Conservation (phyloP, 2,797 vertebrate genomes). For the Peromyscus eremicus region DNA sequence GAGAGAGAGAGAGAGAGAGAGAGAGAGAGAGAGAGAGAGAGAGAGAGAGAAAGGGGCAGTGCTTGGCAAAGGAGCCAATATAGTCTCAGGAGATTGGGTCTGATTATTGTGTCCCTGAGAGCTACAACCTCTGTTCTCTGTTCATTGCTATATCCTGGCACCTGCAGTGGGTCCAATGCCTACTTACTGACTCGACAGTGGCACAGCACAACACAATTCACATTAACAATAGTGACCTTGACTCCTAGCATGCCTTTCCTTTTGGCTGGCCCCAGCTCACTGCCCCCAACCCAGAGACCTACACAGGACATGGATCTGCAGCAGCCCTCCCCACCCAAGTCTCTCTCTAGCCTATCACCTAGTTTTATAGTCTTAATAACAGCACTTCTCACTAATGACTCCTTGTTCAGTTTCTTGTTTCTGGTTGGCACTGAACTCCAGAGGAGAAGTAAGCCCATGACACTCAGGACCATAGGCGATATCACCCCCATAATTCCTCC, state of each 20-base stretch:
- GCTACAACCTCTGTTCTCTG: background rate
- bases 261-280: background rate
- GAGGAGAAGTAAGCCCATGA: background rate
- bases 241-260: background rate
- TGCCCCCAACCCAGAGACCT: background rate
- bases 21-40: too few species aligned
- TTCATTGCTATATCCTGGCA: background rate
- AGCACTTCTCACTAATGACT: background rate
- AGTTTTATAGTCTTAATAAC: slow-evolving; percentile 44
- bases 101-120: background rate
- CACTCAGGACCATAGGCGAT: background rate
- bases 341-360: background rate
- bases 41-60: too few species aligned
- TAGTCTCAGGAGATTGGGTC: background rate
- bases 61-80: background rate
- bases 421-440: background rate
- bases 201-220: background rate
- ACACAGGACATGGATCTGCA: background rate
- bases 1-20: too few species aligned
- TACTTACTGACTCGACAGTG: background rate
- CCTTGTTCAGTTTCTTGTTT: background rate
- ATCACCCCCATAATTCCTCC: background rate
- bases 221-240: background rate
- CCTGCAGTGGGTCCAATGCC: background rate
- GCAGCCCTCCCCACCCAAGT: background rate